Percentiles rank a stretch among this genome's conserved stretches.
Conservation (phyloP, 2,888 invertebrate species). For the Pharmacophagus antenor region DNA sequence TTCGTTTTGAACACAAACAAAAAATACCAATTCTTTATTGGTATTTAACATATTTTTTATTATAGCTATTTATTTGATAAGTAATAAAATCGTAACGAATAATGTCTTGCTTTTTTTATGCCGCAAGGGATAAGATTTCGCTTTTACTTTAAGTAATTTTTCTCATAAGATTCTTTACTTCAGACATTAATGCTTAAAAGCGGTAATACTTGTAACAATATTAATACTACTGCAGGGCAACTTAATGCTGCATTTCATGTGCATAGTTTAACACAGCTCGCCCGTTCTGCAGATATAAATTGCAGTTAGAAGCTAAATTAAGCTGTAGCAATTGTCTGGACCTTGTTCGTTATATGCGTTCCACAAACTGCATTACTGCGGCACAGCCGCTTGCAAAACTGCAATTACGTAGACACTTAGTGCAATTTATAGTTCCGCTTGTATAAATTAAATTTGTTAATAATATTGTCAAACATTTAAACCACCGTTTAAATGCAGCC, state of each 20-base stretch:
- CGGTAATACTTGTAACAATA: background rate
- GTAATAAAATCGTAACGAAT: too few species aligned
- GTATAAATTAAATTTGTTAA: conserved; percentile 11
- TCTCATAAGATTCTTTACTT: background rate
- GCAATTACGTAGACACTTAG: conserved; percentile 18
- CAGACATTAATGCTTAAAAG: background rate
- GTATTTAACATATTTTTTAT: too few species aligned
- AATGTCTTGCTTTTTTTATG: too few species aligned
- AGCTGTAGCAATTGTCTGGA: conserved; percentile 43
- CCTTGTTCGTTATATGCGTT: conserved; percentile 30
- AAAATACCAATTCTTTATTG: too few species aligned
- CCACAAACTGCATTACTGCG: conserved; percentile 13
- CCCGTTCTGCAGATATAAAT: conserved; percentile 48
- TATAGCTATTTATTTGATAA: too few species aligned
- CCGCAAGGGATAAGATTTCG: too few species aligned
- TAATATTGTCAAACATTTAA: conserved; percentile 5
- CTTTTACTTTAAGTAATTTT: background rate
- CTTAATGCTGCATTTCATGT: conserved; percentile 41
- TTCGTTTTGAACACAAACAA: too few species aligned
- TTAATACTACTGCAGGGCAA: conserved; percentile 24
- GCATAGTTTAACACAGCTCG: conserved; percentile 43
- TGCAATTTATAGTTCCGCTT: conserved; percentile 5
- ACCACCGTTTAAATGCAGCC: background rate
- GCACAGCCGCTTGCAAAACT: conserved; percentile 8
- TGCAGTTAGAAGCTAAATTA: conserved; percentile 54